These are phyloP conservation scores for Pseudorasbora parva DNA, from an alignment of 2,113 vertebrate species.

Conservation along the genomic window DNA sequence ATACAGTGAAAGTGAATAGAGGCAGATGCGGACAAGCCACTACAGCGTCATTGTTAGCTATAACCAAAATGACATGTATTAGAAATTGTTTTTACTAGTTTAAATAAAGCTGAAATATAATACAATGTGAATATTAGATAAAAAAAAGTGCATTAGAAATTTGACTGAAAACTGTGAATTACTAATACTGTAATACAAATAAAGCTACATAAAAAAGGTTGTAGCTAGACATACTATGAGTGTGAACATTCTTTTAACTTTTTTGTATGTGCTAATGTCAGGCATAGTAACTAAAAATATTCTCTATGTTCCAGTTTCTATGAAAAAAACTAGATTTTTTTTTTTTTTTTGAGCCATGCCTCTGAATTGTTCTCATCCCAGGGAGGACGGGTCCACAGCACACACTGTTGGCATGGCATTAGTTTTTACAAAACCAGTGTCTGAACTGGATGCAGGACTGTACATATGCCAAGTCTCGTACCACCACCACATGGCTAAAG, in stretches of 20 bases:
- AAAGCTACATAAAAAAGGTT: neutral
- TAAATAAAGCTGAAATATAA: neutral
- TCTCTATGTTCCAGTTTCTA: neutral
- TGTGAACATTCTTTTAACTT: neutral
- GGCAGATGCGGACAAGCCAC: too few relatives aligned
- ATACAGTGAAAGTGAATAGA: neutral
- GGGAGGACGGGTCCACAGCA: slow-evolving; percentile 65
- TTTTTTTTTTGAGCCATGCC: neutral
- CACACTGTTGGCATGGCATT: slow-evolving; percentile 55
- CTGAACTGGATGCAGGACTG: slow-evolving; percentile 61
- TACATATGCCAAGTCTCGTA: slow-evolving; percentile 71
- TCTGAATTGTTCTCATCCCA: slow-evolving; percentile 53
- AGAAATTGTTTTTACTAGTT: neutral
- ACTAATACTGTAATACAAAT: neutral
- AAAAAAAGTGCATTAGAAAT: neutral
- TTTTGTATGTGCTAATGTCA: neutral
- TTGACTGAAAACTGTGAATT: neutral
- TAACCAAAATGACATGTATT: neutral
- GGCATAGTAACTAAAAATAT: too few relatives aligned
- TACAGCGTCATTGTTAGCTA: neutral
- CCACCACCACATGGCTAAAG: slow-evolving; percentile 68
- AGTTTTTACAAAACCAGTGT: slow-evolving; percentile 60
- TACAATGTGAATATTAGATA: neutral
- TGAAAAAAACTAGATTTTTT: neutral
- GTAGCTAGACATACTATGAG: neutral